These are phyloP conservation scores for Ursus arctos DNA, from an alignment of 2,113 vertebrate species.

Conservation along the genomic window DNA sequence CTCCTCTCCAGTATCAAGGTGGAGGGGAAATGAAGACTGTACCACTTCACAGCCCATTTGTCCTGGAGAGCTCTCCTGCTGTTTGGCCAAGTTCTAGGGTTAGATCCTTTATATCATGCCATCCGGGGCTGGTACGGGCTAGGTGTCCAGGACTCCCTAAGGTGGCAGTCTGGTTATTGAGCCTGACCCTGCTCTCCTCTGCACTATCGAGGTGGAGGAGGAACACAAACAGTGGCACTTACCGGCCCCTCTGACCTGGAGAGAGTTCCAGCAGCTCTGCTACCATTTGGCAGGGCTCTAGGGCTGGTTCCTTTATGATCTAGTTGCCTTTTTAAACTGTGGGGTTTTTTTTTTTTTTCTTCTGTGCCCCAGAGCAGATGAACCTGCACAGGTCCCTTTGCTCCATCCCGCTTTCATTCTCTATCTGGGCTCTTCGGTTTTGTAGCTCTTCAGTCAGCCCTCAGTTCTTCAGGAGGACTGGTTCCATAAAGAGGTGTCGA, in stretches of 20 bases:
- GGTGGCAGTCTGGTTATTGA: neutral
- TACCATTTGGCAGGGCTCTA: neutral
- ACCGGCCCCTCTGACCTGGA: neutral
- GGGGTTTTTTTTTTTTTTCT: no score
- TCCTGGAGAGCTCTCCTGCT: neutral
- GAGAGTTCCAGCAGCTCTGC: neutral
- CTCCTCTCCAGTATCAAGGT: neutral
- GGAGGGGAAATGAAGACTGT: neutral
- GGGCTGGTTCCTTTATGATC: neutral
- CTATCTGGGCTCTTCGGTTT: neutral
- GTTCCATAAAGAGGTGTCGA: neutral
- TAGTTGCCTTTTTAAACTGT: neutral
- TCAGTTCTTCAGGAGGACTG: neutral
- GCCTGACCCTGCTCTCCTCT: neutral
- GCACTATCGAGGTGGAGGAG: neutral
- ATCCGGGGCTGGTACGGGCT: neutral
- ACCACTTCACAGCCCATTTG: neutral
- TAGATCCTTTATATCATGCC: neutral
- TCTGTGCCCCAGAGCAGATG: no score
- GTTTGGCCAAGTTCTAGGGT: neutral
- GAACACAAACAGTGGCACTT: neutral
- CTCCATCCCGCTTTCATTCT: neutral
- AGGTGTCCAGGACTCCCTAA: neutral
- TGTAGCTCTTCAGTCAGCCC: neutral
- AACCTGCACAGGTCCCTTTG: neutral